A percentile compares a stretch with the other conserved stretches of the same genome.
These are phyloP conservation scores for Eueides isabella DNA, from an alignment of 1,140 invertebrate genomes.

Conservation along the genomic window DNA sequence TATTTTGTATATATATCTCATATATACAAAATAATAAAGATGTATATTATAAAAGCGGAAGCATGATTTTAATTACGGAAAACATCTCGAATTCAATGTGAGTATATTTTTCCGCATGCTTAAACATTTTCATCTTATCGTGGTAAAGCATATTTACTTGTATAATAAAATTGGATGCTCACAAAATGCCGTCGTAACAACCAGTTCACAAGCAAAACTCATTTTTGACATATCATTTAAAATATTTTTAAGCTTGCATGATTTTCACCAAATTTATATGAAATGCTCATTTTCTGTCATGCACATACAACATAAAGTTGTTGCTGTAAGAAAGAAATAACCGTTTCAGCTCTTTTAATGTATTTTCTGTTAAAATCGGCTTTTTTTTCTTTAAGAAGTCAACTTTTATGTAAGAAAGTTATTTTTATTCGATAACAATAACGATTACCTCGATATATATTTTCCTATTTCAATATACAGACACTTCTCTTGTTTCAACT, in stretches of 20 bases:
- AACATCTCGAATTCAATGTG: slow-evolving; percentile 1
- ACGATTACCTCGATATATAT: not conserved
- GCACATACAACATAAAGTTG: not conserved
- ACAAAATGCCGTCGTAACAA: slow-evolving; percentile 31
- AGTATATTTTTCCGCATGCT: slow-evolving; percentile 12
- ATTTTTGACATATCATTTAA: slow-evolving; percentile 38
- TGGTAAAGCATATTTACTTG: slow-evolving; percentile 31
- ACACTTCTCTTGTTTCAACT: not conserved
- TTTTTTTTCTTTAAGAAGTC: not conserved
- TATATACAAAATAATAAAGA: too few species aligned
- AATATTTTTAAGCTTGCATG: slow-evolving; percentile 31
- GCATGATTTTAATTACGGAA: not conserved
- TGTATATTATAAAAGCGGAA: not conserved
- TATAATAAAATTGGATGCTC: slow-evolving; percentile 33
- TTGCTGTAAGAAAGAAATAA: not conserved
- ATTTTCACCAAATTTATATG: slow-evolving; percentile 23
- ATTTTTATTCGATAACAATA: not conserved
- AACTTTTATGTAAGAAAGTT: not conserved
- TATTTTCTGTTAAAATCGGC: not conserved
- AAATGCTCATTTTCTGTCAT: slow-evolving; percentile 3
- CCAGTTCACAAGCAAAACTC: slow-evolving; percentile 25
- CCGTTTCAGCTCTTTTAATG: not conserved
- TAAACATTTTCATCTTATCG: slow-evolving; percentile 31
- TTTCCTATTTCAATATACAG: not conserved
- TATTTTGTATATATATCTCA: not conserved